Conservation (phyloP, 2,888 invertebrate species). For the Leistus spinibarbis region DNA sequence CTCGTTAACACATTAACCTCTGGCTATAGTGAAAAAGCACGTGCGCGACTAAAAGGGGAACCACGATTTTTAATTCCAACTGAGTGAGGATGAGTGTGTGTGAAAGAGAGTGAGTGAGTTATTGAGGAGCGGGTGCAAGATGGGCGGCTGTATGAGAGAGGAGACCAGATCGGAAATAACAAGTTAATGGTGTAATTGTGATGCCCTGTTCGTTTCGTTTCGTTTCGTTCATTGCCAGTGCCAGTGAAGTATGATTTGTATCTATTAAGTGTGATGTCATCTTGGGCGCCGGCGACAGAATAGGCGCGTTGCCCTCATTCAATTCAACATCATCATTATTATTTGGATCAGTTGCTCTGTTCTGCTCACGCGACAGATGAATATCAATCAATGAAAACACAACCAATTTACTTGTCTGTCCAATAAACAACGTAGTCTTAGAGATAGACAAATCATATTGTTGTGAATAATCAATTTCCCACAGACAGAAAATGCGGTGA, state of each 20-base stretch:
- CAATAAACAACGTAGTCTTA: no score
- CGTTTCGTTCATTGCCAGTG: background rate
- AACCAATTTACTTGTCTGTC: no score
- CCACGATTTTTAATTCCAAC: background rate
- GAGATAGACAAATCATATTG: no score
- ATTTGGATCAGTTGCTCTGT: no score
- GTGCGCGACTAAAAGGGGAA: background rate
- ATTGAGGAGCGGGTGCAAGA: background rate
- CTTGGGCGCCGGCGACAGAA: conserved; percentile 45
- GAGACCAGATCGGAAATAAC: conserved; percentile 46
- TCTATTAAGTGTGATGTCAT: conserved; percentile 46
- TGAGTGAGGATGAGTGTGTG: background rate
- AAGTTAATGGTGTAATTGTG: conserved; percentile 49
- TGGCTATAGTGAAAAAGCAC: background rate
- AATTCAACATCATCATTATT: background rate
- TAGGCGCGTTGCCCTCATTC: conserved; percentile 33
- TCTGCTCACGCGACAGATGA: no score
- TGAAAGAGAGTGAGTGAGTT: background rate
- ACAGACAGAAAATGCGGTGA: background rate
- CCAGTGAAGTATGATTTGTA: conserved; percentile 46
- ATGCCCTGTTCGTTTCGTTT: conserved; percentile 26
- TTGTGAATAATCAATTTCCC: no score
- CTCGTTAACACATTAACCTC: background rate
- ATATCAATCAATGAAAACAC: no score
- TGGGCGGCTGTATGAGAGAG: background rate